These are phyloP conservation scores for Cyprinella venusta DNA, from an alignment of 2,797 vertebrate genomes.

Conservation along the genomic window DNA sequence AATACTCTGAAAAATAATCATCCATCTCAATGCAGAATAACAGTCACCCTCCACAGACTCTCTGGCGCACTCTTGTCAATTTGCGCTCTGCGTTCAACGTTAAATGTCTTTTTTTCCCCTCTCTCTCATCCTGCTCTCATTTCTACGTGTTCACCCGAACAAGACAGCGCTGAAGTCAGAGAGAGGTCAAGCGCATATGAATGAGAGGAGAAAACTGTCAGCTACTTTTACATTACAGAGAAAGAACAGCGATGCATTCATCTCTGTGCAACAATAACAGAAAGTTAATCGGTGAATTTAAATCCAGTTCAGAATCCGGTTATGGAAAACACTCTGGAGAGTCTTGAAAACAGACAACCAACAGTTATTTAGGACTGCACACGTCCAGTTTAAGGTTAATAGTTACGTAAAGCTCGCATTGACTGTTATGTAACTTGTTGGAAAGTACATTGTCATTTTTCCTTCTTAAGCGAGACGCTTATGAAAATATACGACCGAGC, in stretches of 20 bases:
- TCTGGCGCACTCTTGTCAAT: slow-evolving; percentile 23
- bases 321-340: slow-evolving; percentile 9
- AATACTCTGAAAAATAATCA: slow-evolving; percentile 33
- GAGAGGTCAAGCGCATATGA: slow-evolving; percentile 63
- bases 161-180: slow-evolving; percentile 61
- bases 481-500: background rate
- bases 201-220: slow-evolving; percentile 36
- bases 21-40: slow-evolving; percentile 44
- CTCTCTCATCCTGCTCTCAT: slow-evolving; percentile 47
- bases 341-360: slow-evolving; percentile 5
- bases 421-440: slow-evolving; percentile 31
- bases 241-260: slow-evolving; percentile 57
- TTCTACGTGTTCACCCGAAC: slow-evolving; percentile 46
- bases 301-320: background rate
- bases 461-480: background rate
- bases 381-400: slow-evolving; percentile 1
- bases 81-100: slow-evolving; percentile 29
- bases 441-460: slow-evolving; percentile 10
- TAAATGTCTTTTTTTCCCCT: slow-evolving; percentile 22
- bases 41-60: slow-evolving; percentile 33
- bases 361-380: background rate
- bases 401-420: slow-evolving; percentile 20
- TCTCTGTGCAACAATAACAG: slow-evolving; percentile 59
- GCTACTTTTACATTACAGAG: slow-evolving; percentile 56
- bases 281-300: slow-evolving; percentile 56